Evolutionary conservation across 2,888 invertebrate genomes (phyloP).

Genomic region (Melanostoma scalare): DNA sequence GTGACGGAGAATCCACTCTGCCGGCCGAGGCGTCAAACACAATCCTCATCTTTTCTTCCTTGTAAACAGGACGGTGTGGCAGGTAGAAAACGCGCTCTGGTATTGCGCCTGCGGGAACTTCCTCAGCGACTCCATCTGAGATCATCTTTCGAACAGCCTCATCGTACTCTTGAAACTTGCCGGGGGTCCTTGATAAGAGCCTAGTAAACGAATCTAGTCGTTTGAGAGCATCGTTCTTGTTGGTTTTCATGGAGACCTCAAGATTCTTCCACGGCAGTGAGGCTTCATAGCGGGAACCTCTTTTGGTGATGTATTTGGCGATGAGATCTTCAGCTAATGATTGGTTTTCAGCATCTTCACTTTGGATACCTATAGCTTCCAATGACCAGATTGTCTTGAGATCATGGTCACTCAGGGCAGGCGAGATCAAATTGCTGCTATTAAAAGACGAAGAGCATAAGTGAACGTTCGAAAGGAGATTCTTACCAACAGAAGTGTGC

Average conservation of each 20-base stretch:
- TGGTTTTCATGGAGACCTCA: neutral
- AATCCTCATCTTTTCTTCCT: too few relatives aligned
- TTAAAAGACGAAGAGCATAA: neutral
- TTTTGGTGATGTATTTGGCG: neutral
- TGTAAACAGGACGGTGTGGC: too few relatives aligned
- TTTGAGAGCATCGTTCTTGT: conserved; percentile 7
- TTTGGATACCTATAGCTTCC: conserved; percentile 4
- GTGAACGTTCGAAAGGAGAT: neutral
- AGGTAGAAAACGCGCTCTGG: too few relatives aligned
- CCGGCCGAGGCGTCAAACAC: neutral
- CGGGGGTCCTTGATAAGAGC: conserved; percentile 10
- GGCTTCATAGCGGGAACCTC: neutral
- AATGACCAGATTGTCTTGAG: neutral
- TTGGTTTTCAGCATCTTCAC: neutral
- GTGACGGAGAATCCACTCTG: neutral
- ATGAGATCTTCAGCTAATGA: neutral
- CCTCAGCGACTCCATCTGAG: too few relatives aligned
- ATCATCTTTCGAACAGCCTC: too few relatives aligned
- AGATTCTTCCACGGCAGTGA: conserved; percentile 3
- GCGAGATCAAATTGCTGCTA: conserved; percentile 4
- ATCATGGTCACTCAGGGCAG: neutral
- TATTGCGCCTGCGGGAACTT: too few relatives aligned
- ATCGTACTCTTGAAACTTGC: too few relatives aligned
- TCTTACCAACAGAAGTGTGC: conserved; percentile 7
- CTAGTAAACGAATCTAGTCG: neutral